Percentiles rank a stretch among this genome's conserved stretches.
phyloP scores from a whole-genome alignment of 2,888 invertebrate genomes.

The Unio pictorum region DNA sequence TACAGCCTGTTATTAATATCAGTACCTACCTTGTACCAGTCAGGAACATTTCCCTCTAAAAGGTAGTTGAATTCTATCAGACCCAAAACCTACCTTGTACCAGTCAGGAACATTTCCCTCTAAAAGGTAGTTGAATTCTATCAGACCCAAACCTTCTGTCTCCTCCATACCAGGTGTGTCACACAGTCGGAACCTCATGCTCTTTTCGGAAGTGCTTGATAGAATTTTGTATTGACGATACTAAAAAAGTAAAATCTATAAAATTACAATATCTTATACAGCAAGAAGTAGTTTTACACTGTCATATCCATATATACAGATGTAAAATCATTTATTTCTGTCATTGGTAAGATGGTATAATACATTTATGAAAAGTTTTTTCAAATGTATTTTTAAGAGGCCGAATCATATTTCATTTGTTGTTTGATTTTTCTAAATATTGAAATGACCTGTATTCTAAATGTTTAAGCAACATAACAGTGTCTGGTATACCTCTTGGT shows the following conservation, averaged over 20 bases:
- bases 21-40: slow-evolving; percentile 10
- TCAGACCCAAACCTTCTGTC: slow-evolving; percentile 3
- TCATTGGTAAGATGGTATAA: too few relatives aligned
- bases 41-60: slow-evolving; percentile 12
- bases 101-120: slow-evolving; percentile 14
- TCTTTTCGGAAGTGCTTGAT: neutral
- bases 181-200: slow-evolving; percentile 15
- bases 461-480: too few relatives aligned
- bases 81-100: slow-evolving; percentile 11
- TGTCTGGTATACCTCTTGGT: too few relatives aligned
- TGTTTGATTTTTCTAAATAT: too few relatives aligned
- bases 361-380: too few relatives aligned
- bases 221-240: neutral
- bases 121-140: slow-evolving; percentile 6
- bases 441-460: too few relatives aligned
- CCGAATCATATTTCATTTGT: too few relatives aligned
- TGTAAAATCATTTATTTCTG: too few relatives aligned
- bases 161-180: slow-evolving; percentile 16
- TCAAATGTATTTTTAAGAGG: too few relatives aligned
- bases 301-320: too few relatives aligned
- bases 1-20: neutral
- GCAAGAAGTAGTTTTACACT: too few relatives aligned
- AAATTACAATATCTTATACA: too few relatives aligned
- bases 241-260: neutral
- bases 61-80: slow-evolving; percentile 7